Evolutionary conservation across 1,140 invertebrate species (phyloP).

Genomic region (Pissodes strobi): DNA sequence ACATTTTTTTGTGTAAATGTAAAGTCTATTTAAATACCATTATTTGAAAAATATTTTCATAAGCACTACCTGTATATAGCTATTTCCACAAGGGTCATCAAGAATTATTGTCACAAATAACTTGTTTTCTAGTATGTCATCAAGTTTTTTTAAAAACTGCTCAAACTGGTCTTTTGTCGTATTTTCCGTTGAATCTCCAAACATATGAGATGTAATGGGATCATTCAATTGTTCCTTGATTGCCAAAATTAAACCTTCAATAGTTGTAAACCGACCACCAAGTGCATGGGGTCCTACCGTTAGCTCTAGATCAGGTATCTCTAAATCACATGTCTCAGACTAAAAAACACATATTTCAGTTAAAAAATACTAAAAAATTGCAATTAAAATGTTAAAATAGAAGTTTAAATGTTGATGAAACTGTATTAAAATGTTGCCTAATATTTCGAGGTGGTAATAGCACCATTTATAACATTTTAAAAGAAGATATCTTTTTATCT

Average conservation of each 20-base stretch:
- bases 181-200: conserved; percentile 72
- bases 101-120: conserved; percentile 77
- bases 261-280: conserved; percentile 93
- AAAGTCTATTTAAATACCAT: no score
- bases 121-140: conserved; percentile 70
- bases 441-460: no score
- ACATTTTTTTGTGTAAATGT: no score
- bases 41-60: background rate
- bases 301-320: conserved; percentile 90
- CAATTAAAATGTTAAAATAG: no score
- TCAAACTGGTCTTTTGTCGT: conserved; percentile 62
- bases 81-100: conserved; percentile 97
- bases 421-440: no score
- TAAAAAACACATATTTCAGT: conserved; percentile 47
- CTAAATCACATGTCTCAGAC: conserved; percentile 89
- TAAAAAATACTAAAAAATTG: no score
- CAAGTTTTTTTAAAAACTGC: conserved; percentile 70
- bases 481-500: no score
- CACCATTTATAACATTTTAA: no score
- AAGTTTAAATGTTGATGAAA: no score
- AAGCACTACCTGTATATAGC: conserved; percentile 81
- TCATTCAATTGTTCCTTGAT: conserved; percentile 69
- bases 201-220: conserved; percentile 67
- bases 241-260: conserved; percentile 81
- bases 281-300: conserved; percentile 82